Percentiles rank a stretch among this genome's conserved stretches.
Conservation (phyloP, 2,888 invertebrate genomes). For the Eristalinus aeneus region DNA sequence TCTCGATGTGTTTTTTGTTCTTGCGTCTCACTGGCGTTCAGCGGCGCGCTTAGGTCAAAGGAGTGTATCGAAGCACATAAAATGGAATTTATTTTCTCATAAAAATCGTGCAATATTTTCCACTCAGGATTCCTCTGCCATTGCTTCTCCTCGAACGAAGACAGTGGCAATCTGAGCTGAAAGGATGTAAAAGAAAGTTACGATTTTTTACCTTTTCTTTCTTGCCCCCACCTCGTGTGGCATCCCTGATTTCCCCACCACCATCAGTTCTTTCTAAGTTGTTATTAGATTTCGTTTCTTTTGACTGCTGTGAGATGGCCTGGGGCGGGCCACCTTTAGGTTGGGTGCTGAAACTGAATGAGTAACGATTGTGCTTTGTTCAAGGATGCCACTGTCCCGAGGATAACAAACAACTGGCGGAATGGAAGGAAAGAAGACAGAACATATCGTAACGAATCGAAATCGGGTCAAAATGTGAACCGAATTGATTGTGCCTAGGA, state of each 20-base stretch:
- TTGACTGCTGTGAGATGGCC: not conserved
- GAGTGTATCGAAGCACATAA: conserved; percentile 73
- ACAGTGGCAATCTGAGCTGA: conserved; percentile 55
- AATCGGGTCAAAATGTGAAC: conserved; percentile 66
- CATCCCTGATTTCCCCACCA: conserved; percentile 32
- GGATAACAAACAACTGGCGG: not conserved
- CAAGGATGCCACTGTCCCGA: conserved; percentile 17
- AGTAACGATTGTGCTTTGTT: conserved; percentile 62
- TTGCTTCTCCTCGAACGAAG: conserved; percentile 7
- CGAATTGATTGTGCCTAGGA: conserved; percentile 72
- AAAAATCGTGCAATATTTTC: conserved; percentile 71
- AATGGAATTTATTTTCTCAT: conserved; percentile 73
- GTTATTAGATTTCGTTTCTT: conserved; percentile 68
- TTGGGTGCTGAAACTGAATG: conserved; percentile 55
- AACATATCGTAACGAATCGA: conserved; percentile 55
- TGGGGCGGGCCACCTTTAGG: not conserved
- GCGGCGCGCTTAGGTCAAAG: conserved; percentile 62
- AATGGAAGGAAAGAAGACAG: not conserved
- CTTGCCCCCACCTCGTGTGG: not conserved
- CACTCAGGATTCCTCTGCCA: conserved; percentile 32
- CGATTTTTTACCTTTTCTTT: conserved; percentile 45
- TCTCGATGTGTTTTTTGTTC: conserved; percentile 22
- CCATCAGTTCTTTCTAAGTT: conserved; percentile 61
- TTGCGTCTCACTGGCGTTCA: not conserved
- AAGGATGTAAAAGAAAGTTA: conserved; percentile 54